phyloP scores from a whole-genome alignment of 2,888 invertebrate genomes.

The Drosophila dives region DNA sequence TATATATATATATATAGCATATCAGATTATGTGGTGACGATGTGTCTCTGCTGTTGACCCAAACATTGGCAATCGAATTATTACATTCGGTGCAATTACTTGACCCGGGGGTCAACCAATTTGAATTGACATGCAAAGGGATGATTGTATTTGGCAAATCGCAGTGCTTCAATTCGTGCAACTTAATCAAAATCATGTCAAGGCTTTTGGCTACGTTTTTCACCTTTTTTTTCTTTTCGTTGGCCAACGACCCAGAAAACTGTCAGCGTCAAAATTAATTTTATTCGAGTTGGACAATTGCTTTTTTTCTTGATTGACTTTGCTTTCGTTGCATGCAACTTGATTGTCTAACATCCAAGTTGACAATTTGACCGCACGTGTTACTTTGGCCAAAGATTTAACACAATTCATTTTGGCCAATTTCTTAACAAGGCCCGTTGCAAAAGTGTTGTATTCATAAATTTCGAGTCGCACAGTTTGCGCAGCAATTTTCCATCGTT shows the following conservation, averaged over 20 bases:
- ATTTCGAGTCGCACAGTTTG: conserved; percentile 29
- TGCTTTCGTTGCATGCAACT: background rate
- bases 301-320: background rate
- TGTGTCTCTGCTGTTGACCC: conserved; percentile 1
- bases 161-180: background rate
- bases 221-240: background rate
- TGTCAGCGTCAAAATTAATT: background rate
- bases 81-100: conserved; percentile 32
- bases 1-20: conserved; percentile 22
- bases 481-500: conserved; percentile 67
- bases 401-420: conserved; percentile 11
- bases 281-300: background rate
- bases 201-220: background rate
- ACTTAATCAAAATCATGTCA: conserved; percentile 8
- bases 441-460: conserved; percentile 25
- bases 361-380: background rate
- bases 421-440: conserved; percentile 17
- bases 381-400: background rate
- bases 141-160: conserved; percentile 5
- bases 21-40: conserved; percentile 24
- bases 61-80: conserved; percentile 36
- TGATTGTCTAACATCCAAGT: background rate
- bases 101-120: conserved; percentile 10
- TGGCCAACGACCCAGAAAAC: background rate
- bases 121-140: conserved; percentile 15